Base-by-base conservation (phyloP, 1,140 invertebrate species). In the Drosophila melanica region DNA sequence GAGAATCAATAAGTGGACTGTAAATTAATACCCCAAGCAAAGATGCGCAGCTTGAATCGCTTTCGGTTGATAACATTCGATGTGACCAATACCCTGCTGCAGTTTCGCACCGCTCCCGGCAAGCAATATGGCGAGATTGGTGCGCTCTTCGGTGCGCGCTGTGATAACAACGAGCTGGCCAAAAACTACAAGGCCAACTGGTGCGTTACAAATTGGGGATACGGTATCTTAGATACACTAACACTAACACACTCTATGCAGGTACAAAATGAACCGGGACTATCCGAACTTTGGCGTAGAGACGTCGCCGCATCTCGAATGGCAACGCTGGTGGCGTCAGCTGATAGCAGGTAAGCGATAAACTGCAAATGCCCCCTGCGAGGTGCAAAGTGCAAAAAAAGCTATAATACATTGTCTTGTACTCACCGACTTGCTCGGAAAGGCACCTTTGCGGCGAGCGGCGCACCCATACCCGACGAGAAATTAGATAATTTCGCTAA, bases 41-140 rank as follows among this genome's bases (percentile, higher is more conserved):
- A 77, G 71, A 91, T 91, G 84, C 93, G 92, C 75, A 92, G 90
- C 60, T 65, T 93, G 27, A 80, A 92, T 20, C 92, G 90, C 41
- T 93, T 94, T 23, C 92, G 93, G 62, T 91, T 97, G 70, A 94
- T 98, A 48, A 98, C 97, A 12, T 97, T 98, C 90, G 97, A 98
- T 92, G 95, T 97, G 11, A 98, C 96, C 7, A 96, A 96, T 68
- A 98, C 97, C 0, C 90, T 98, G 44, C 90, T 98, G 20, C 94
- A 94, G 86, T 95, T 96, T 79, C 92, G 93, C 20, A 93, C 94
- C 4, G 93, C 94, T 51, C 94, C 96, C n/a, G 96, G 95, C 51
- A 93, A 95, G 59, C 94, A 96, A 79, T 98, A 98, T 92, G 93
- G 94, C 2, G 93, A 94, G 72, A 93, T 96, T 50, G 96, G 95